These are phyloP conservation scores for Pseudomyrmex flavicornis DNA, from an alignment of 1,140 invertebrate genomes.

Conservation along the genomic window DNA sequence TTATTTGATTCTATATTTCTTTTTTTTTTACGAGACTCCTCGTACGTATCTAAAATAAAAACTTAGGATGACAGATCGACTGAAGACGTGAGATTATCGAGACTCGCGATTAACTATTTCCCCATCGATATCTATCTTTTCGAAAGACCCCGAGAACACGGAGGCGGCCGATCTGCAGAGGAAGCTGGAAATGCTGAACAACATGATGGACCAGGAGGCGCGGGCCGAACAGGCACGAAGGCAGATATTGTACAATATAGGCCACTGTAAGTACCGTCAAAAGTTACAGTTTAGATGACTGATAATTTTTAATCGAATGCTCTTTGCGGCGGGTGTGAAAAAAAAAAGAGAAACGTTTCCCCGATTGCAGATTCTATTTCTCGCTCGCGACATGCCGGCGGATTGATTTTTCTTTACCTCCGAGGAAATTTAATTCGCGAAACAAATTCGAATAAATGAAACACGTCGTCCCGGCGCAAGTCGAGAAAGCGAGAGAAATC, in stretches of 20 bases:
- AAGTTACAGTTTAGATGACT: constrained; percentile 68
- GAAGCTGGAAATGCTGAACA: constrained; percentile 96
- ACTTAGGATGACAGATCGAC: constrained; percentile 63
- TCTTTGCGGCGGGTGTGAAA: constrained; percentile 1
- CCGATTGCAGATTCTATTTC: constrained; percentile 57
- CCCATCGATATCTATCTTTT: constrained; percentile 77
- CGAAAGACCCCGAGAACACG: constrained; percentile 93
- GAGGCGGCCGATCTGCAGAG: constrained; percentile 96
- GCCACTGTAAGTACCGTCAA: constrained; percentile 88
- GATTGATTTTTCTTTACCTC: background rate
- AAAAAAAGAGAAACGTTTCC: constrained; percentile 34
- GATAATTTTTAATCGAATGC: constrained; percentile 64
- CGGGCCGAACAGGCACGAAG: constrained; percentile 87
- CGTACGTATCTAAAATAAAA: constrained; percentile 48
- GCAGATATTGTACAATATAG: constrained; percentile 88
- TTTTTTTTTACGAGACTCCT: background rate
- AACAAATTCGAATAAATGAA: constrained; percentile 1
- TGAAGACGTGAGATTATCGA: constrained; percentile 55
- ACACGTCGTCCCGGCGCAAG: background rate
- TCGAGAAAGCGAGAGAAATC: constrained; percentile 20
- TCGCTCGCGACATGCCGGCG: constrained; percentile 16
- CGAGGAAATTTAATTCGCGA: constrained; percentile 25
- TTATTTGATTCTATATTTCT: constrained; percentile 5
- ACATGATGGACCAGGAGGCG: constrained; percentile 93
- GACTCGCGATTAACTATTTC: constrained; percentile 72